Percentiles rank a stretch among this genome's conserved stretches.
Conservation (phyloP, 2,797 vertebrate genomes). For the Anas flavirostris region DNA sequence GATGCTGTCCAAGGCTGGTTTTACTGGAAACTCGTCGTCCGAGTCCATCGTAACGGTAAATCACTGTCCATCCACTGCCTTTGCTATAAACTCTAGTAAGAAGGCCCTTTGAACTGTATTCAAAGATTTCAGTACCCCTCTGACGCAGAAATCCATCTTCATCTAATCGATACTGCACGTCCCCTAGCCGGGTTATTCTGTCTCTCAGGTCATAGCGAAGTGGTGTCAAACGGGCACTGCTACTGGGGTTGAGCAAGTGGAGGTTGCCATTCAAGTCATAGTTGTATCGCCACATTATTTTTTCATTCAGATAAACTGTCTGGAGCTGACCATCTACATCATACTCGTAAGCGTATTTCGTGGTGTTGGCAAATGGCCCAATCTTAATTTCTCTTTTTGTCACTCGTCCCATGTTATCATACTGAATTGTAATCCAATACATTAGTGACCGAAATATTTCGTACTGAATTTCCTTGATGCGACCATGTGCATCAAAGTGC, state of each 20-base stretch:
- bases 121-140: slow-evolving; percentile 94
- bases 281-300: slow-evolving; percentile 96
- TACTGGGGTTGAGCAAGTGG: slow-evolving; percentile 93
- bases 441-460: slow-evolving; percentile 97
- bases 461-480: slow-evolving; percentile 98
- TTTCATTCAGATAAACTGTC: slow-evolving; percentile 95
- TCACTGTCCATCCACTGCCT: slow-evolving; percentile 93
- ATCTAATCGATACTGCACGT: slow-evolving; percentile 95
- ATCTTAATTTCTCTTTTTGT: slow-evolving; percentile 96
- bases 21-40: slow-evolving; percentile 93
- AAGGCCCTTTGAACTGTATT: slow-evolving; percentile 97
- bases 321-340: slow-evolving; percentile 97
- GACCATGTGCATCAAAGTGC: slow-evolving; percentile 95
- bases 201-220: slow-evolving; percentile 95
- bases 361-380: slow-evolving; percentile 96
- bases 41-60: slow-evolving; percentile 95
- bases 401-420: slow-evolving; percentile 96
- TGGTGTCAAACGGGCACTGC: slow-evolving; percentile 88
- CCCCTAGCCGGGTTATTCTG: slow-evolving; percentile 94
- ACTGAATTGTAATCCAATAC: slow-evolving; percentile 99
- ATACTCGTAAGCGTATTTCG: slow-evolving; percentile 95
- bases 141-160: slow-evolving; percentile 97
- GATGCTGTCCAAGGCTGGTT: slow-evolving; percentile 91
- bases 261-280: slow-evolving; percentile 98
- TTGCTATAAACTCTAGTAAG: slow-evolving; percentile 96